Base-by-base conservation (phyloP, 2,888 invertebrate species). In the Scaptodrosophila latifasciaeformis region DNA sequence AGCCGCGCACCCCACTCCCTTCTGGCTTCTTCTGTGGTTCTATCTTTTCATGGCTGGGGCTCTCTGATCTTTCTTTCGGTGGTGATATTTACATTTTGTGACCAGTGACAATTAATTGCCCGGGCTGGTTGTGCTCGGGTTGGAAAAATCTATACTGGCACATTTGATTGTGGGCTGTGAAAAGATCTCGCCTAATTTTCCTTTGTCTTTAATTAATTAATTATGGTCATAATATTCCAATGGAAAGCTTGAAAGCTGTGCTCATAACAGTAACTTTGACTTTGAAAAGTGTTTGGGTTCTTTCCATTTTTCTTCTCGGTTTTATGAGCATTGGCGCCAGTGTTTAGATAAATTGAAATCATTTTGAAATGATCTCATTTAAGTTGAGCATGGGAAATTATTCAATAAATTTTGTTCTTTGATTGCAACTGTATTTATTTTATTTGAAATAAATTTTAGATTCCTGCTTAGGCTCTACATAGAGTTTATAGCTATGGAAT, bases 21-120 rank as follows among this genome's bases (percentile, higher is more conserved):
- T 15, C 2, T 6, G 15, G n/a, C 18, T 40, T 19, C 18, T n/a
- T 27, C n/a, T 29, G 21, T 18, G 10, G 17, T 29, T 4, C 31
- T 18, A 18, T 52, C 45, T 57, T 15, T 34, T 34, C 21, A n/a
- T n/a, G 24, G 29, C 51, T 12, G 24, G 4, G 24, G 24, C 24
- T 24, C 7, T 24, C 24, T 24, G 24, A 7, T 24, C 24, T 24
- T 40, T 21, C 31, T 27, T 18, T n/a, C n/a, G n/a, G n/a, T n/a
- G n/a, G n/a, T 52, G 57, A 70, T 59, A 75, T 75, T 80, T 74
- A 75, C 77, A 75, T 80, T 75, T n/a, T 75, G 62, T 79, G 79
- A 60, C 51, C 30, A 46, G 39, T 43, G 49, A 45, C 59, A 64
- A 75, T 78, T 81, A 81, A 76, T 80, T 70, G 77, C 79, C 24